These are phyloP conservation scores for Glyphotaelius pellucidus DNA, from an alignment of 2,888 invertebrate genomes.

Conservation along the genomic window DNA sequence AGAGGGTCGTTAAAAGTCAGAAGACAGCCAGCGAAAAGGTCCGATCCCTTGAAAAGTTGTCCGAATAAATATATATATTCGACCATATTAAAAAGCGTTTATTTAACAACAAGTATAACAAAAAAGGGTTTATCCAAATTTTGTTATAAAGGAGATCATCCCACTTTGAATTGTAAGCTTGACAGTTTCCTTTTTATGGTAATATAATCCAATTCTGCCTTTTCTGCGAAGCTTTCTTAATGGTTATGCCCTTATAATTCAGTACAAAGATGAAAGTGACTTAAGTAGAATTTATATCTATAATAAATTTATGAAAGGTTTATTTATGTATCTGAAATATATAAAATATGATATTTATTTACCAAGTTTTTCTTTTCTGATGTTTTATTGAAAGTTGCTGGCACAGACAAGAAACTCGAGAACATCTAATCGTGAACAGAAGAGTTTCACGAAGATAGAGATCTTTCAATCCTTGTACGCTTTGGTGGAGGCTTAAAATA, in stretches of 20 bases:
- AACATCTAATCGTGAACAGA: neutral
- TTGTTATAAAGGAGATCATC: neutral
- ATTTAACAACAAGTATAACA: neutral
- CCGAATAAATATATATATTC: neutral
- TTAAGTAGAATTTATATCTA: neutral
- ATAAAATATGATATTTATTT: neutral
- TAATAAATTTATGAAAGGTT: neutral
- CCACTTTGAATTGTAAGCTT: neutral
- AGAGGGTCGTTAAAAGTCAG: neutral
- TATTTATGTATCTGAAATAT: neutral
- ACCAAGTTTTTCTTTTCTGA: neutral
- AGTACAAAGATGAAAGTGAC: neutral
- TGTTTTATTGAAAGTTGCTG: neutral
- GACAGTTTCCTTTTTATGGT: neutral
- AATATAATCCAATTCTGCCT: neutral
- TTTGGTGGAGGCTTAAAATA: neutral
- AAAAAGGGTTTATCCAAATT: neutral
- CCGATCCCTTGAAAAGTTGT: neutral
- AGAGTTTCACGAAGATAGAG: neutral
- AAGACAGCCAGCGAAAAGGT: constrained; percentile 7
- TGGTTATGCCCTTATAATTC: neutral
- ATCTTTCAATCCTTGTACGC: too few species aligned
- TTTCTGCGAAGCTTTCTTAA: neutral
- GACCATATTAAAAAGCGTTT: neutral
- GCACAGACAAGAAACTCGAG: neutral